Percentiles rank a stretch among this genome's conserved stretches.
These are phyloP conservation scores for Sarcophaga peregrina DNA, from an alignment of 1,140 invertebrate genomes.

Conservation along the genomic window DNA sequence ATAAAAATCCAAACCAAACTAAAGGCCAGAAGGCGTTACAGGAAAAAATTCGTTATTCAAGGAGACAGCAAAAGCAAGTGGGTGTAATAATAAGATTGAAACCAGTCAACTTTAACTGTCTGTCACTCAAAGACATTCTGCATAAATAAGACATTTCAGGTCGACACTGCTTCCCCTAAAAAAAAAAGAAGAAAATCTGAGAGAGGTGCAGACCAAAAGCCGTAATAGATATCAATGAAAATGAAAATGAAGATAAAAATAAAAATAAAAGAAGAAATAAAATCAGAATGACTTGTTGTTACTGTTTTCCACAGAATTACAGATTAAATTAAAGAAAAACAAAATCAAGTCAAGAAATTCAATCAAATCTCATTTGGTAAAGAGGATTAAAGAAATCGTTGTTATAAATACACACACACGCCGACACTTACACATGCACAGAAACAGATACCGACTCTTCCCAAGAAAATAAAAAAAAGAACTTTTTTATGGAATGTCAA, in stretches of 20 bases:
- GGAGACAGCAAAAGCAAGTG: too few relatives aligned
- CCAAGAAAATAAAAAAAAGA: neutral
- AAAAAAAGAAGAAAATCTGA: too few relatives aligned
- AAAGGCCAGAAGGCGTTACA: neutral
- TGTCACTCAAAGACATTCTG: neutral
- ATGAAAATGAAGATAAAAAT: too few relatives aligned
- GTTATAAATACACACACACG: neutral
- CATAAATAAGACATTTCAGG: neutral
- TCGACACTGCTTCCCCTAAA: neutral
- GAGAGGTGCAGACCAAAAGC: too few relatives aligned
- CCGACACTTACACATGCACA: too few relatives aligned
- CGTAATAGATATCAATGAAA: too few relatives aligned
- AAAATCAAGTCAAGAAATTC: constrained; percentile 16
- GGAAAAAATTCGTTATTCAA: too few relatives aligned
- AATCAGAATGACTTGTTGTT: neutral
- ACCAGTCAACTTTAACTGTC: too few relatives aligned
- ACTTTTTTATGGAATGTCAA: neutral
- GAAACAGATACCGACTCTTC: too few relatives aligned
- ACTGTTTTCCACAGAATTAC: neutral
- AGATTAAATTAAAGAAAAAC: neutral
- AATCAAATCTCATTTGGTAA: constrained; percentile 9
- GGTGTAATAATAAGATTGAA: too few relatives aligned
- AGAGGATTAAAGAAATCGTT: constrained; percentile 15
- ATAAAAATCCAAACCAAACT: neutral
- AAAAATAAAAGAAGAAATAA: neutral